phyloP scores from a whole-genome alignment of 2,888 invertebrate species.

The Pammene aurita region DNA sequence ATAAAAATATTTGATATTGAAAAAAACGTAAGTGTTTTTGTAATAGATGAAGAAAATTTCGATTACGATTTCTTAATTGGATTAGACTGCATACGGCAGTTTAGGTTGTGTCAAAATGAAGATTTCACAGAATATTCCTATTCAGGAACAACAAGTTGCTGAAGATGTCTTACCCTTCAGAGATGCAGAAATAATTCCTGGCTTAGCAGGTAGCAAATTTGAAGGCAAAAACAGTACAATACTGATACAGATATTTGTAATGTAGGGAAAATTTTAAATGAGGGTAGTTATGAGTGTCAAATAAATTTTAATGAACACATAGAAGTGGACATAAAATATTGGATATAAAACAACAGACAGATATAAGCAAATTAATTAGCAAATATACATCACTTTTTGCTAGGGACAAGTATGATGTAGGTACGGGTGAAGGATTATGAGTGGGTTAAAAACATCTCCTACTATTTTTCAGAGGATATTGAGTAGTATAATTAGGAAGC shows the following conservation, averaged over 20 bases:
- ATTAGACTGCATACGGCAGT: no score
- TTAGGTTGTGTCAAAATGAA: constrained; percentile 27
- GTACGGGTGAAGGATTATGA: constrained; percentile 25
- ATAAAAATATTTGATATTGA: no score
- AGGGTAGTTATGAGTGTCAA: neutral
- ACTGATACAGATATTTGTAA: neutral
- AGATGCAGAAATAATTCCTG: neutral
- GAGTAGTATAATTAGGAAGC: constrained; percentile 48
- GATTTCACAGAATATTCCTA: constrained; percentile 22
- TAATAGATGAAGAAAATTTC: no score
- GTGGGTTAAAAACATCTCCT: constrained; percentile 57
- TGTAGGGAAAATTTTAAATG: neutral
- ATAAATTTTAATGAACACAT: neutral
- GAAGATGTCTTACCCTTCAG: neutral
- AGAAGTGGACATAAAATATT: neutral
- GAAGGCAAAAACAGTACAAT: neutral
- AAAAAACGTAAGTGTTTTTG: no score
- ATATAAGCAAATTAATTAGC: neutral
- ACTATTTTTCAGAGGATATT: constrained; percentile 60
- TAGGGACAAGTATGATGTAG: constrained; percentile 42
- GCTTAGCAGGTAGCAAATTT: neutral
- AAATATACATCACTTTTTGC: neutral
- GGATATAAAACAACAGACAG: neutral
- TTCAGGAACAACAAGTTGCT: neutral
- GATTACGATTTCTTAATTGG: no score